phyloP scores from a whole-genome alignment of 2,888 invertebrate species.

The Eristalis intricaria region DNA sequence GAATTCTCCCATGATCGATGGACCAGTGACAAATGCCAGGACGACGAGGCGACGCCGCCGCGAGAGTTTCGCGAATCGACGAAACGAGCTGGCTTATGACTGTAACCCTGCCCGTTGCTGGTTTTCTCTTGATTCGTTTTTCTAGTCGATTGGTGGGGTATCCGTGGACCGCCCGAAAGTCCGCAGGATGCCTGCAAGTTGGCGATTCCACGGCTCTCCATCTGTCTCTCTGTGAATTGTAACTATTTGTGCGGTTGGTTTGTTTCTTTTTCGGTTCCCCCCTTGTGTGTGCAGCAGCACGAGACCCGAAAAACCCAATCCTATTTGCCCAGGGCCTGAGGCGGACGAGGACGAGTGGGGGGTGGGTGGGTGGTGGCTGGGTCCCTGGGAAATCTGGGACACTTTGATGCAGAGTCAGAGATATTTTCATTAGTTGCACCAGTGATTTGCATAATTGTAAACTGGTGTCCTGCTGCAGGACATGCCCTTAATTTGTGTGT shows the following conservation, averaged over 20 bases:
- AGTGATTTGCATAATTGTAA: slow-evolving; percentile 33
- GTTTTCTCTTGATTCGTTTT: slow-evolving; percentile 32
- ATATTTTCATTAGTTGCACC: slow-evolving; percentile 33
- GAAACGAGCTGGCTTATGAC: slow-evolving; percentile 12
- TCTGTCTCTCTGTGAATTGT: not conserved
- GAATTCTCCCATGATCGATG: slow-evolving; percentile 55
- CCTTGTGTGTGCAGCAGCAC: not conserved
- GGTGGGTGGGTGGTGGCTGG: not conserved
- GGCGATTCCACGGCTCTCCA: slow-evolving; percentile 28
- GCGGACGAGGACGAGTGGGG: not conserved
- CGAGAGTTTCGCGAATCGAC: slow-evolving; percentile 24
- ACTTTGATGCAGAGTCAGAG: slow-evolving; percentile 19
- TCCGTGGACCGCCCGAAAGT: slow-evolving; percentile 1
- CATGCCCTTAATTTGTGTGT: slow-evolving; percentile 7
- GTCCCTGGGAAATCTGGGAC: slow-evolving; percentile 4
- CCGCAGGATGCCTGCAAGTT: slow-evolving; percentile 10
- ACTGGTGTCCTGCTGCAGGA: not conserved
- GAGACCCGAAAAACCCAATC: slow-evolving; percentile 13
- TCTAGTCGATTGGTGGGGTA: not conserved
- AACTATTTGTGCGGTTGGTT: slow-evolving; percentile 13
- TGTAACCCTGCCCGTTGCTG: slow-evolving; percentile 24
- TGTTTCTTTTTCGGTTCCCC: not conserved
- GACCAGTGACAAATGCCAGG: slow-evolving; percentile 59
- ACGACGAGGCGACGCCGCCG: not conserved
- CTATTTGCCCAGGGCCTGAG: not conserved